phyloP scores from a whole-genome alignment of 2,888 invertebrate genomes.

The Athalia circularis region DNA sequence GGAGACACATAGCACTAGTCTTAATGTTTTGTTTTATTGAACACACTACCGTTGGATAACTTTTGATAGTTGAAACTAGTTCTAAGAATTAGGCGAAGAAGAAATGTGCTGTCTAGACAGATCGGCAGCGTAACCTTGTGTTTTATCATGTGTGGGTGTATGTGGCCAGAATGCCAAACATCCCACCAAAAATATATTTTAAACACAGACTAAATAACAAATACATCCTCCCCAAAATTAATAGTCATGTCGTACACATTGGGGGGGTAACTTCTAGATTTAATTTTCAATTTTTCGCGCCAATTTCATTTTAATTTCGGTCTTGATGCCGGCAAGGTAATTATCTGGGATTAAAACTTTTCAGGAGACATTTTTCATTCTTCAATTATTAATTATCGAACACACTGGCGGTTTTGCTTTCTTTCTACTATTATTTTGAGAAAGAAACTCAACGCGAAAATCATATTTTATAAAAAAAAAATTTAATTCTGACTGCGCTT shows the following conservation, averaged over 20 bases:
- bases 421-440: conserved; percentile 16
- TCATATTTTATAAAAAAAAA: conserved; percentile 17
- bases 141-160: conserved; percentile 48
- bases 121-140: conserved; percentile 21
- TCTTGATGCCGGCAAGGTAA: background rate
- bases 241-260: conserved; percentile 1
- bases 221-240: conserved; percentile 19
- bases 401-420: background rate
- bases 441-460: conserved; percentile 15
- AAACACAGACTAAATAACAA: conserved; percentile 43
- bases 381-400: background rate
- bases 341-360: conserved; percentile 1
- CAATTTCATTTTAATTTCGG: conserved; percentile 3
- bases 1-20: conserved; percentile 75
- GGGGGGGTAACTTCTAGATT: background rate
- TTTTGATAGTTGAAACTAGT: conserved; percentile 29
- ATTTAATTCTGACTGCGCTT: conserved; percentile 1
- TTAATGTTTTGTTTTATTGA: background rate
- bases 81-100: conserved; percentile 7
- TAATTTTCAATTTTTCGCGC: background rate
- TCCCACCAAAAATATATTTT: conserved; percentile 47
- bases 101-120: conserved; percentile 37
- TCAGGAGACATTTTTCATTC: background rate
- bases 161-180: conserved; percentile 46
- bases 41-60: conserved; percentile 34